Evolutionary conservation across 1,140 invertebrate genomes (phyloP), one percentile per base, ranked within the genome.

Genomic region (Drosophila truncata): DNA sequence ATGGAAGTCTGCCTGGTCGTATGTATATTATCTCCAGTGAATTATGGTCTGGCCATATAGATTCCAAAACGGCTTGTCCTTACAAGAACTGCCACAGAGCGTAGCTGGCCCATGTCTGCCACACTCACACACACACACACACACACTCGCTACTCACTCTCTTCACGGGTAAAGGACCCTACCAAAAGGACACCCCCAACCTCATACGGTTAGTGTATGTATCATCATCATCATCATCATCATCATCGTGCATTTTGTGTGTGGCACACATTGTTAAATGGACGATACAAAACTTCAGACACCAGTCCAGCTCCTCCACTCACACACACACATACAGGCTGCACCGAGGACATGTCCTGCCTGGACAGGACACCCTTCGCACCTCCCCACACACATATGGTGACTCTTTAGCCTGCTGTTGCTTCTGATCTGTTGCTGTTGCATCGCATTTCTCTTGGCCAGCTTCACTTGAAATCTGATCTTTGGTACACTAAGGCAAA

Each of bases 251-350:
- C 78, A 75, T 75, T 78, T 67, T 75, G 50, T 77, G 70, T 78
- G 85, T 90, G 84, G 85, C 84, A 88, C 85, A 90, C 85, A 88
- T 90, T 88, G 85, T 88, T 88, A 88, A 88, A 88, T 90, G 85
- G 86, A 91, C 85, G 85, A 88, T 85, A 88, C 85, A 88, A 90
- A 86, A 85, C 78, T 88, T 88, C 63, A 90, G 57, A 70, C 49
- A 64, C 73, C 67, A 63, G 27, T 41, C 37, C 52, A 10, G 16
- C 35, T 41, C 39, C 39, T 37, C 14, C 33, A 35, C 33, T 14
- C 42, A 29, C 9, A 33, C 54, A 49, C 57, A 29, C 33, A 42
- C 14, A 33, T n/a, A n/a, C 29, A n/a, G 11, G 31, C 25, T 37
- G 47, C 35, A 44, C 20, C 23, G 37, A 41, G 47, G 44, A 73